Evolutionary conservation across 2,113 vertebrate genomes (phyloP).

Genomic region (Oxyura jamaicensis): DNA sequence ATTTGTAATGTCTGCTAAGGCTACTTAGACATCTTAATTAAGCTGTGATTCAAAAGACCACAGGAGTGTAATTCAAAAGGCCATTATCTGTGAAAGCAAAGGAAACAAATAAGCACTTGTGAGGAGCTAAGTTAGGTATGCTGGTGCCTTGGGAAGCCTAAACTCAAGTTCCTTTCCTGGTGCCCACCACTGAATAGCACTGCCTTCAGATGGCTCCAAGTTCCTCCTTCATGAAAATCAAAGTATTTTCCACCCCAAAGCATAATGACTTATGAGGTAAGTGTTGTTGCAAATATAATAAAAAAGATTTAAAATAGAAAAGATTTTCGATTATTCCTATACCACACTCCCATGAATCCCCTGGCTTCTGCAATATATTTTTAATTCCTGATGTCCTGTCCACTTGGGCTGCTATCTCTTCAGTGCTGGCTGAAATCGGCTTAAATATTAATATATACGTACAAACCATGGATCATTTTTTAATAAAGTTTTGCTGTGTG

Average conservation of each 20-base stretch:
- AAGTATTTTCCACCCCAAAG: not conserved
- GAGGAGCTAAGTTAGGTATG: not conserved
- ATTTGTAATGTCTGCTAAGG: not conserved
- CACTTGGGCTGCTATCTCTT: not conserved
- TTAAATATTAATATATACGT: conserved; percentile 18
- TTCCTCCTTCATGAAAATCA: not conserved
- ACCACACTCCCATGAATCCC: not conserved
- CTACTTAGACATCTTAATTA: conserved; percentile 20
- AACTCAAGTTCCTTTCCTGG: not conserved
- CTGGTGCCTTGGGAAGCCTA: not conserved
- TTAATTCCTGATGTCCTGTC: not conserved
- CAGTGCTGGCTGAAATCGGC: not conserved
- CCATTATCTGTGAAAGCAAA: not conserved
- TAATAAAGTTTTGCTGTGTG: conserved; percentile 24
- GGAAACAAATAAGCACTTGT: not conserved
- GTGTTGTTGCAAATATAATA: not conserved
- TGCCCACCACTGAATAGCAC: accelerated
- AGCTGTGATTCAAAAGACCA: not conserved
- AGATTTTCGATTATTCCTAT: not conserved
- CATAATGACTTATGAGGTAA: not conserved
- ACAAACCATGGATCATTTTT: conserved; percentile 18
- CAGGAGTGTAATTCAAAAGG: not conserved
- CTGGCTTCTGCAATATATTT: conserved; percentile 20
- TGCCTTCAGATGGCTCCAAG: not conserved
- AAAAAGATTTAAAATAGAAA: not conserved